Evolutionary conservation across 2,888 invertebrate genomes (phyloP).

Genomic region (Euzetes globulus): DNA sequence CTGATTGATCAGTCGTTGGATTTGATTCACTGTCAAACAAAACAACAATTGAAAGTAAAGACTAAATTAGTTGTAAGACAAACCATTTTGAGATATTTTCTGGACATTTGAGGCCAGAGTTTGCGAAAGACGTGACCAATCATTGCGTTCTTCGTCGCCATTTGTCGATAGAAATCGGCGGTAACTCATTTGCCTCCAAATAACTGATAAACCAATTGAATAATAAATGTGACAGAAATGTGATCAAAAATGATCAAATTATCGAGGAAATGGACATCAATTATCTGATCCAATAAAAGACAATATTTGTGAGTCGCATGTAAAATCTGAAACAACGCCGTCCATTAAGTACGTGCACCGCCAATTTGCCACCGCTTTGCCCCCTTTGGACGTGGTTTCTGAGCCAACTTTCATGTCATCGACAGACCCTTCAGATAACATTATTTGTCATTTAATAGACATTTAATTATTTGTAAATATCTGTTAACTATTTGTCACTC

Average conservation of each 20-base stretch:
- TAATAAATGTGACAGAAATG: neutral
- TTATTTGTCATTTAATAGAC: neutral
- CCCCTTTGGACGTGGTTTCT: neutral
- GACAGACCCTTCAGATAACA: neutral
- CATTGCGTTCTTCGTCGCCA: neutral
- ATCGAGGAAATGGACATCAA: neutral
- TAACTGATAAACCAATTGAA: neutral
- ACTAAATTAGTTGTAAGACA: constrained; percentile 21
- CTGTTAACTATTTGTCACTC: neutral
- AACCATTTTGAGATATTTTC: constrained; percentile 96
- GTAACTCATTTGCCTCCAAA: constrained; percentile 17
- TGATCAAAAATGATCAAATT: neutral
- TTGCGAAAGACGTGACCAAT: constrained; percentile 56
- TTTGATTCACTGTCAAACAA: constrained; percentile 66
- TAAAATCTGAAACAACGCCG: neutral
- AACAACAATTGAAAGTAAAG: constrained; percentile 32
- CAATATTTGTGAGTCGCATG: neutral
- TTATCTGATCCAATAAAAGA: neutral
- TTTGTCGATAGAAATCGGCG: constrained; percentile 30
- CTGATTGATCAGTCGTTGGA: constrained; percentile 90
- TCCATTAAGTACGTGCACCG: neutral
- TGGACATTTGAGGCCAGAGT: constrained; percentile 82
- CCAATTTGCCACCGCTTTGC: neutral
- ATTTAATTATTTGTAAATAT: neutral
- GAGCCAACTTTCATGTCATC: neutral